These are phyloP conservation scores for Listrodromus nycthemerus DNA, from an alignment of 2,888 invertebrate species.

Conservation along the genomic window DNA sequence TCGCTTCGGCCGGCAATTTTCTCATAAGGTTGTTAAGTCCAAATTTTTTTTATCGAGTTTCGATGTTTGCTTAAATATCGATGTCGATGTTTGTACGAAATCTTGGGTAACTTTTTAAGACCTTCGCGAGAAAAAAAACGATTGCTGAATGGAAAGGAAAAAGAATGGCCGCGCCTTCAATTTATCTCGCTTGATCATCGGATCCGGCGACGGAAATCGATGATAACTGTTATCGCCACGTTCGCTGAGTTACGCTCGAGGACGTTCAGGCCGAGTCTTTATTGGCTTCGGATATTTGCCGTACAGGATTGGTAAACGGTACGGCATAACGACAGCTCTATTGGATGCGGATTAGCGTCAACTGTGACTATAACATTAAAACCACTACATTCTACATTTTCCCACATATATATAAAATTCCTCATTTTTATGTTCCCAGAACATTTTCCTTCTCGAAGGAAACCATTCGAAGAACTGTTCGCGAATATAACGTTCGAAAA, in stretches of 20 bases:
- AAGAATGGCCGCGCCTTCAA: conserved; percentile 49
- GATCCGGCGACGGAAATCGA: conserved; percentile 49
- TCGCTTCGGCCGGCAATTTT: conserved; percentile 34
- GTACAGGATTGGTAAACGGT: conserved; percentile 57
- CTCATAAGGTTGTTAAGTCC: conserved; percentile 51
- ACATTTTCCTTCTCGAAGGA: not conserved
- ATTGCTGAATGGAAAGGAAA: conserved; percentile 22
- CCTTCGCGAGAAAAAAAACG: not conserved
- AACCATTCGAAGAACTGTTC: not conserved
- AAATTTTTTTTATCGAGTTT: conserved; percentile 31
- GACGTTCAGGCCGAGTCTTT: conserved; percentile 48
- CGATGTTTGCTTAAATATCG: conserved; percentile 46
- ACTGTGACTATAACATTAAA: conserved; percentile 1
- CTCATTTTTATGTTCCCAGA: not conserved
- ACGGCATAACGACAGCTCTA: conserved; percentile 56
- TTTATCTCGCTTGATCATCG: conserved; percentile 19
- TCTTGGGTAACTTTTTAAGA: too few species aligned
- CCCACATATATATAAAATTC: conserved; percentile 27
- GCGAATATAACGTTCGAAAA: not conserved
- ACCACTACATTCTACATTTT: conserved; percentile 24
- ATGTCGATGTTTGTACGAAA: too few species aligned
- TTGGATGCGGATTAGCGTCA: conserved; percentile 47
- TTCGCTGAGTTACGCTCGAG: conserved; percentile 39
- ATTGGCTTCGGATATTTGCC: conserved; percentile 41
- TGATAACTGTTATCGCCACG: conserved; percentile 63